Conservation (phyloP, 2,113 vertebrate species). For the Morone chrysops region DNA sequence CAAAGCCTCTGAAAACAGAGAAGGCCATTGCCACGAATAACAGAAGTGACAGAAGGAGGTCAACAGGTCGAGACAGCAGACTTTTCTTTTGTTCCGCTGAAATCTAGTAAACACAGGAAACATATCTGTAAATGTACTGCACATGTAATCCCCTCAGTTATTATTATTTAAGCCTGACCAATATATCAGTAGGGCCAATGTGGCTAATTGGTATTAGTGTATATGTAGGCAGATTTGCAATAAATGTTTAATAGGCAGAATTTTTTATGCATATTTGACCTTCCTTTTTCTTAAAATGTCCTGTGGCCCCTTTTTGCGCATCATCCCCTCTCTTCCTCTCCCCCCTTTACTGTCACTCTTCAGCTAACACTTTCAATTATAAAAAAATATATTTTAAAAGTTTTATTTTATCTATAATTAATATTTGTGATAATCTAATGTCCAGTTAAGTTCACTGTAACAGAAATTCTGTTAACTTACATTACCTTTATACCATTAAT, state of each 20-base stretch:
- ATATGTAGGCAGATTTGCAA: background rate
- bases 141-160: background rate
- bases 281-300: no score
- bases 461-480: no score
- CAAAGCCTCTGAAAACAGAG: conserved; percentile 92
- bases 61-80: conserved; percentile 86
- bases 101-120: conserved; percentile 77
- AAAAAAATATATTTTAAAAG: no score
- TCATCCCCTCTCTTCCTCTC: no score
- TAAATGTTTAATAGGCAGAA: no score
- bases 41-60: conserved; percentile 83
- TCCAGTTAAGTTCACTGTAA: no score
- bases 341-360: no score
- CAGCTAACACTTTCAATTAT: no score
- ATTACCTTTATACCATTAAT: no score
- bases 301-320: no score
- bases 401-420: background rate
- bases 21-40: conserved; percentile 82
- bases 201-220: background rate
- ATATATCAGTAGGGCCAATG: no score
- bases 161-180: background rate
- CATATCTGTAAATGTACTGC: background rate
- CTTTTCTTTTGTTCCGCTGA: conserved; percentile 83
- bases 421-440: background rate
- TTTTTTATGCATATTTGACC: no score